These are phyloP conservation scores for Pelusios castaneus DNA, from an alignment of 2,113 vertebrate genomes.

Conservation along the genomic window DNA sequence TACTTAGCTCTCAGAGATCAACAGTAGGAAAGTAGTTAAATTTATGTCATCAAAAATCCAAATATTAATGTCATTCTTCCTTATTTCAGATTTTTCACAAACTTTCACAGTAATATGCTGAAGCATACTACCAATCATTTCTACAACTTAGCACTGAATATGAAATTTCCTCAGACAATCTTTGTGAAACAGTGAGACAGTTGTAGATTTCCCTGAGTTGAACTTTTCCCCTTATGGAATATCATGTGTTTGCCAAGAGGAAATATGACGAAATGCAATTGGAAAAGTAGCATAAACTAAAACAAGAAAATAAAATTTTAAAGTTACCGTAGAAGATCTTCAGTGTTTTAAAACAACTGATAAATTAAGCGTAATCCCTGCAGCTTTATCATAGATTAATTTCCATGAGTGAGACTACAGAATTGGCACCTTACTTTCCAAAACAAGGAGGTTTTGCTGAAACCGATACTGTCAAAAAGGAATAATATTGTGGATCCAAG, in stretches of 20 bases:
- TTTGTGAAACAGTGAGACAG: constrained; percentile 40
- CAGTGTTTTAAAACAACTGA: background rate
- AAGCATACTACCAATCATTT: constrained; percentile 2
- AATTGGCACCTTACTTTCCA: constrained; percentile 2
- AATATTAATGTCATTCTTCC: constrained; percentile 68
- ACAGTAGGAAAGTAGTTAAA: constrained; percentile 59
- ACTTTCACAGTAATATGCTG: constrained; percentile 42
- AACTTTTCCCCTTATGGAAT: background rate
- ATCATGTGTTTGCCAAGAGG: constrained; percentile 50
- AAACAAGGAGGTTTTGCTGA: background rate
- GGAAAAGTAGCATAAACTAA: constrained; percentile 61
- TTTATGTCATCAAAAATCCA: constrained; percentile 42
- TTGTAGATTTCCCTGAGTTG: constrained; percentile 43
- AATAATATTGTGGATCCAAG: background rate
- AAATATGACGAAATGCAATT: constrained; percentile 64
- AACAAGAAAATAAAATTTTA: constrained; percentile 32
- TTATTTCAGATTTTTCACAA: constrained; percentile 68
- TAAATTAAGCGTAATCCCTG: background rate
- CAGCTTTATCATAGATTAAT: background rate
- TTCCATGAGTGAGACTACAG: background rate
- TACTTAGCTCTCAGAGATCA: constrained; percentile 68
- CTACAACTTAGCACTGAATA: constrained; percentile 25
- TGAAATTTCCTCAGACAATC: constrained; percentile 34
- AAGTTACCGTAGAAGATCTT: constrained; percentile 23
- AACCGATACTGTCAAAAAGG: constrained; percentile 1